Evolutionary conservation across 2,797 vertebrate species (phyloP), one percentile per base, ranked within the genome.

Genomic region (Artibeus lituratus): DNA sequence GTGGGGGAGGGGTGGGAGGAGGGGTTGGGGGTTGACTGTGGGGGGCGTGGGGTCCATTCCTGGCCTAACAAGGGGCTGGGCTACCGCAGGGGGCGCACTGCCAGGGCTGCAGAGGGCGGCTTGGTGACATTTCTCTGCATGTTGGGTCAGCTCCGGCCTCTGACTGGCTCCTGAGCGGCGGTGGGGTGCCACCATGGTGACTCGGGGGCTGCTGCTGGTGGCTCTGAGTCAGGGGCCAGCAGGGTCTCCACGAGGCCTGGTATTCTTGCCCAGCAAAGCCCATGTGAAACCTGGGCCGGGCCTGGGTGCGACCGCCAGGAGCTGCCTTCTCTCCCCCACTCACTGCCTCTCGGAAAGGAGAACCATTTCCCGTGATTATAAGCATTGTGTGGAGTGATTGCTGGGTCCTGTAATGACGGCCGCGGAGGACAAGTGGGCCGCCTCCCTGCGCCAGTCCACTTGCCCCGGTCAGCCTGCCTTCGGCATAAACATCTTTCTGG

Each of bases 301-400:
- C 74, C 82, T 67, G 67, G 47, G 70, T 55, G 96, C 1, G 0
- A 53, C 2, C 55, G 78, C 92, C 84, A 14, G 37, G 77, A 32
- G 11, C 93, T 53, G 88, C 37, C 57, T 80, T 57, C 65, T 16
- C 74, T 39, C 39, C 78, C 78, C 70, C 59, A 84, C 77, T 84
- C 67, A 0, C 85, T 0, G 3, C 94, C 92, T 77, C 21, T 94
- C 15, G 7, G 94, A 90, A 96, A 94, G 96, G 88, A 96, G 96
- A 97, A 94, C 88, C 59, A 35, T 84, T 94, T 86, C 42, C 95
- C 95, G 19, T 96, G 95, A 97, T 97, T 95, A 96, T 44, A 96
- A 72, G 94, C 62, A 12, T 39, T 18, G 90, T 74, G 83, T 4
- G 6, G 47, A 6, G 2, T 84, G 96, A 94, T 95, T 35, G 73